Base-by-base conservation (phyloP, 2,113 vertebrate genomes). In the Pelecanus crispus region DNA sequence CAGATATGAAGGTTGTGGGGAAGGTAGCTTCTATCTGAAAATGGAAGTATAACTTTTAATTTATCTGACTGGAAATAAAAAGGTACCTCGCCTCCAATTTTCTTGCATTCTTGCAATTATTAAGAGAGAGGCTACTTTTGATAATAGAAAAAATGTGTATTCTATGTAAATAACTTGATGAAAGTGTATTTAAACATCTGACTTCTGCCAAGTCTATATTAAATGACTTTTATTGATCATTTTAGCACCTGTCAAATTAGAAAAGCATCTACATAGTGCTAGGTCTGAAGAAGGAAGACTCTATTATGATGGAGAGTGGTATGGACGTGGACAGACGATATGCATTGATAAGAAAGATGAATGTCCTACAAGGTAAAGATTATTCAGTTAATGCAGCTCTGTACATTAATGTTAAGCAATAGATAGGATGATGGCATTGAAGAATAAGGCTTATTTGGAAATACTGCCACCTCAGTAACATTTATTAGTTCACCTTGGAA, bases 331-430 rank as follows among this genome's bases (percentile, higher is more conserved):
- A 72, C 99, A 99, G 89, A 98, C 99, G 6, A 99, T 99, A 98
- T 99, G 98, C 91, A 99, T 99, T 97, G 98, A 99, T 98, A 99
- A 98, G 97, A 99, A 99, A 97, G 99, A 99, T 87, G 99, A 99
- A 91, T 99, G 98, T 97, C 99, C 99, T 73, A 99, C 98, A 75
- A 99, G 99, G 99, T 99, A 97, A 97, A 85, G 79, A 63, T 81
- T 19, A 28, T 52, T 86, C 15, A 12, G 17, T 66, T 91, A 38
- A 20, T 90, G 44, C 42, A 81, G 16, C 44, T 81, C 22, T 94
- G 86, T 90, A 47, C 25, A 7, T 62, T 80, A 20, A 36, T 68
- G 16, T 61, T 52, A 82, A 67, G 47, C 65, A 84, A 13, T 63
- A 89, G 49, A 29, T 50, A 14, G 31, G 20, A 13, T 92, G 86